phyloP scores from a whole-genome alignment of 2,113 vertebrate species.

The Pangasianodon hypophthalmus region DNA sequence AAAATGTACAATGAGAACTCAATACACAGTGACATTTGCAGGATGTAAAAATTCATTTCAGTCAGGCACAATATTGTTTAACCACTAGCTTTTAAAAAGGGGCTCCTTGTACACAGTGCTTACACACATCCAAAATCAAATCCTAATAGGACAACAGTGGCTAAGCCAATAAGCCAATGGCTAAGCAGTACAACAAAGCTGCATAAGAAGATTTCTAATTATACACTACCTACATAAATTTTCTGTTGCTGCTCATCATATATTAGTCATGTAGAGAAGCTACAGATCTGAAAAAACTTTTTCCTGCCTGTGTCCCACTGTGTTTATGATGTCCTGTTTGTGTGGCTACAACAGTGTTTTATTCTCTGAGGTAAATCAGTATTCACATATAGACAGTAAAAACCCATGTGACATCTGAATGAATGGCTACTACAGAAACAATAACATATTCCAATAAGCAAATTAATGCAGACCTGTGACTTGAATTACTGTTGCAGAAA shows the following conservation, averaged over 20 bases:
- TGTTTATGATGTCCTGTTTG: no score
- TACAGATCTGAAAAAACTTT: not conserved
- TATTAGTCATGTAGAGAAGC: not conserved
- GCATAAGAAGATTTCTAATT: conserved; percentile 12
- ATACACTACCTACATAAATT: conserved; percentile 21
- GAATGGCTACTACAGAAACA: not conserved
- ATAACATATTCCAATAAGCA: not conserved
- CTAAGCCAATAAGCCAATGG: conserved; percentile 22
- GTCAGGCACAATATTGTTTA: not conserved
- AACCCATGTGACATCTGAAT: not conserved
- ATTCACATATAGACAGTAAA: not conserved
- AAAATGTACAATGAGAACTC: conserved; percentile 15
- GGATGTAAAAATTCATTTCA: conserved; percentile 25
- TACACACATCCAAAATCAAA: conserved; percentile 25
- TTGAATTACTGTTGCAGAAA: not conserved
- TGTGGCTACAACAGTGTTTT: not conserved
- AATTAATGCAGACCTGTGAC: not conserved
- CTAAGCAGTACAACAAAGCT: not conserved
- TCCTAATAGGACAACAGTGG: conserved; percentile 31
- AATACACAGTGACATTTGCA: conserved; percentile 30
- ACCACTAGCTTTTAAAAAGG: conserved; percentile 10
- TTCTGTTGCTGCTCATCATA: not conserved
- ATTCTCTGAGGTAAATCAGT: not conserved
- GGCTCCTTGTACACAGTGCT: not conserved
- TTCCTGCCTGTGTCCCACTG: not conserved